Base-by-base conservation (phyloP, 2,113 vertebrate species). In the Cavia aperea region DNA sequence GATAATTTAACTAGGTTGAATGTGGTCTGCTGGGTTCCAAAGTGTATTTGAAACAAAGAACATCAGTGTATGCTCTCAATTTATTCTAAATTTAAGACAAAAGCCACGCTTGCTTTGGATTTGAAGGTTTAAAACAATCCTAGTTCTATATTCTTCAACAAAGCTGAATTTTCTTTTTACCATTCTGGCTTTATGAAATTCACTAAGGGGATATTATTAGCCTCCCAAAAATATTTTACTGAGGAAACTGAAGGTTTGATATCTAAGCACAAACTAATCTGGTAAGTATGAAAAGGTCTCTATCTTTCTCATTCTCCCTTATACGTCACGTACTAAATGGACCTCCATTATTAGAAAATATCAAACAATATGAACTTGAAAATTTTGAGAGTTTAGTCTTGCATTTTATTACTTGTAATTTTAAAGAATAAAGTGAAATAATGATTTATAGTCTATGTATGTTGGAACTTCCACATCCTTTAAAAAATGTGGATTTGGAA, bases 1-100 rank as follows among this genome's bases (percentile, higher is more conserved):
- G 96, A 98, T 97, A 95, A 98, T 98, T 98, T 97, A 96, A 96
- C 95, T 95, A 97, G 95, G 97, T 97, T 97, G 95, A 97, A 97
- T 97, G 93, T 92, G 95, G 96, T 95, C 96, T 97, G 94, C 93
- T 97, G 96, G 91, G 97, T 96, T 97, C 96, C 95, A 95, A 97
- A 96, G 97, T 96, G 88, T 92, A 95, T 95, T 97, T 97, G 96
- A 97, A 97, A 97, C 96, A 97, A 98, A 98, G 96, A 94, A 81
- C 85, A 96, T 96, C 96, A 94, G 77, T 94, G 66, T 91, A 96
- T 93, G 96, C 83, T 96, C 95, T 96, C 81, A 95, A 94, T 95
- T 93, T 95, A 89, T 58, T 96, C 92, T 86, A 93, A 95, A 96
- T 96, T 93, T 94, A 97, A 97, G 95, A 96, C 94, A 95, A 94